Conservation (phyloP, 2,888 invertebrate species). For the Chymomyza caudatula region DNA sequence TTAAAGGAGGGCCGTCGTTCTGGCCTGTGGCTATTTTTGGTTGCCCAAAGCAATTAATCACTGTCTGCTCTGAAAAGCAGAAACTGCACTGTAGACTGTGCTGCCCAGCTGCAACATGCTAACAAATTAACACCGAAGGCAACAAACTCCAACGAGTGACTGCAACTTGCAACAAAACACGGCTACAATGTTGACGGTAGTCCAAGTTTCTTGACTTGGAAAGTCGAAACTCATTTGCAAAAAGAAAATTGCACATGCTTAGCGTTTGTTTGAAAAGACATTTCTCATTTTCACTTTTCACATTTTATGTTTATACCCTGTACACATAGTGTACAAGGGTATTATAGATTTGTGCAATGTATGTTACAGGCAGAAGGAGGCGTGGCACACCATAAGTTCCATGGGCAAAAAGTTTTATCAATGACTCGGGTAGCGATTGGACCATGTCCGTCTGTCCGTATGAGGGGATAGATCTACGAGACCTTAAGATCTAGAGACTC, state of each 20-base stretch:
- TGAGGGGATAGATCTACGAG: no score
- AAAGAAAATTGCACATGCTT: slow-evolving; percentile 36
- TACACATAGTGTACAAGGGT: no score
- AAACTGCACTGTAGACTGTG: not conserved
- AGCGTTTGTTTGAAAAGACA: slow-evolving; percentile 46
- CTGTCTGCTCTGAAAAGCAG: slow-evolving; percentile 49
- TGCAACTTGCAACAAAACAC: slow-evolving; percentile 55
- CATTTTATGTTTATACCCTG: slow-evolving; percentile 5
- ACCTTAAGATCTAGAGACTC: no score
- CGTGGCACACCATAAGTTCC: no score
- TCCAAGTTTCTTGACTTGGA: not conserved
- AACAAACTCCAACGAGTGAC: not conserved
- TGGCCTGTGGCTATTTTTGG: slow-evolving; percentile 34
- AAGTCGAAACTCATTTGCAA: slow-evolving; percentile 31
- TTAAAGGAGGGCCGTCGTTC: slow-evolving; percentile 43
- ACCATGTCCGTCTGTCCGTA: no score
- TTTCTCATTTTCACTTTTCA: slow-evolving; percentile 47
- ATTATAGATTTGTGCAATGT: no score
- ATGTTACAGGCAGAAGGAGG: no score
- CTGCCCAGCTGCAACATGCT: slow-evolving; percentile 53
- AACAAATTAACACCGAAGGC: slow-evolving; percentile 64
- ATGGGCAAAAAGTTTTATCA: no score
- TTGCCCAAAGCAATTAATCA: slow-evolving; percentile 60
- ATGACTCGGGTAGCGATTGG: no score
- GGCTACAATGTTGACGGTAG: slow-evolving; percentile 55